A percentile compares a stretch with the other conserved stretches of the same genome.
These are phyloP conservation scores for Alosa alosa DNA, from an alignment of 2,113 vertebrate species.

Conservation along the genomic window DNA sequence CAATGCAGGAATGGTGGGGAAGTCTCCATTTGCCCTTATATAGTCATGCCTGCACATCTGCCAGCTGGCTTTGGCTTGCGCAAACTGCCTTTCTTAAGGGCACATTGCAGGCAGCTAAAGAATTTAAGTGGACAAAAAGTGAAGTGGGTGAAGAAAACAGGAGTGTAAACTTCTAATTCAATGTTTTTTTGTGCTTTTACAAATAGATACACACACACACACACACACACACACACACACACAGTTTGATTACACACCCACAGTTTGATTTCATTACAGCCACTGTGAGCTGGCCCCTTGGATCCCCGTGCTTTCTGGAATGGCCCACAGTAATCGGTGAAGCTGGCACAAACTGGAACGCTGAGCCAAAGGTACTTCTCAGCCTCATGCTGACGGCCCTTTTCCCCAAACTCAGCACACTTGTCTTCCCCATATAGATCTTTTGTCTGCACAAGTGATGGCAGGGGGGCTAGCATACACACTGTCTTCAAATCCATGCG, in stretches of 20 bases:
- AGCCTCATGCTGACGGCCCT: neutral
- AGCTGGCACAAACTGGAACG: too few species aligned
- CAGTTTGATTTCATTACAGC: neutral
- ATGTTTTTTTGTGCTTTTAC: neutral
- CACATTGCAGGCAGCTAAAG: neutral
- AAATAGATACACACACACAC: neutral
- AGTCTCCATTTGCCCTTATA: neutral
- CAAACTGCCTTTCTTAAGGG: neutral
- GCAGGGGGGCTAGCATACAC: neutral
- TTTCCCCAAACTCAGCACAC: conserved; percentile 21
- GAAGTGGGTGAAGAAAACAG: neutral
- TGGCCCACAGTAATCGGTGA: neutral
- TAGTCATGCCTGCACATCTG: neutral
- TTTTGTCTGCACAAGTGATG: conserved; percentile 25
- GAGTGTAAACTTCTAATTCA: neutral
- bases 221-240: neutral
- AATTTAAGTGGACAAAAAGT: neutral
- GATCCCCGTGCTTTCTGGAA: neutral
- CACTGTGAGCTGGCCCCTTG: neutral
- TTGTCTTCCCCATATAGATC: conserved; percentile 27
- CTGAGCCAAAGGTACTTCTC: neutral
- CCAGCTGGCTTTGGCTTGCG: neutral
- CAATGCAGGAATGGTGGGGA: neutral
- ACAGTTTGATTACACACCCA: neutral
- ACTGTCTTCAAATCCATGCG: neutral